phyloP scores from a whole-genome alignment of 2,888 invertebrate species.

The Drosophila meridiana region DNA sequence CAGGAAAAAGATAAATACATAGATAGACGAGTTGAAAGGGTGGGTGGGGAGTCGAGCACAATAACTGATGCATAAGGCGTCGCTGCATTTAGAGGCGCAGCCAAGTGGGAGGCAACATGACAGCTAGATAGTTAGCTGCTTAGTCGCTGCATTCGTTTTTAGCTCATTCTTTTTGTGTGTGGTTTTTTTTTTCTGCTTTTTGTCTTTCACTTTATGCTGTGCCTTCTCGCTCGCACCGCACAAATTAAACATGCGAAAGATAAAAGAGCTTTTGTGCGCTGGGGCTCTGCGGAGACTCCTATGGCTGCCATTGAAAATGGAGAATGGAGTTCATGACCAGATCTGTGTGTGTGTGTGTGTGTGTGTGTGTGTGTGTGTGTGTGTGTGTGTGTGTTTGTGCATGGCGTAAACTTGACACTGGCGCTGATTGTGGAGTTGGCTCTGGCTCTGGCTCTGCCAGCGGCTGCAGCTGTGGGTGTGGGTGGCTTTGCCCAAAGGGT shows the following conservation, averaged over 20 bases:
- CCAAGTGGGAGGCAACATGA: conserved; percentile 31
- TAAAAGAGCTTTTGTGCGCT: conserved; percentile 67
- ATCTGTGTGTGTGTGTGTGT: conserved; percentile 28
- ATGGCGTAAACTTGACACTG: conserved; percentile 82
- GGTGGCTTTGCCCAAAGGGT: conserved; percentile 59
- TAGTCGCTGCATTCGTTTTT: conserved; percentile 45
- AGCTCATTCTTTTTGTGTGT: too few species aligned
- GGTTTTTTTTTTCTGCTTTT: background rate
- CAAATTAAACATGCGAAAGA: conserved; percentile 68
- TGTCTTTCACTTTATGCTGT: conserved; percentile 1
- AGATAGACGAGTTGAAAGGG: conserved; percentile 7
- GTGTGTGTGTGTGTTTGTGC: conserved; percentile 26
- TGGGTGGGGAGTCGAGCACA: conserved; percentile 8
- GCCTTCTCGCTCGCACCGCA: conserved; percentile 26
- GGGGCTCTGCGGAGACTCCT: conserved; percentile 27
- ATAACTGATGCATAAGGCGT: conserved; percentile 72
- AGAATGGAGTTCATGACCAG: conserved; percentile 82
- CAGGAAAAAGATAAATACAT: conserved; percentile 46
- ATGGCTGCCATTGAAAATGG: conserved; percentile 78
- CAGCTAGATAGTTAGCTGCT: conserved; percentile 49
- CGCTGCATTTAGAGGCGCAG: conserved; percentile 20
- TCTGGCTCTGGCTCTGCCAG: conserved; percentile 1
- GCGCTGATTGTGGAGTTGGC: conserved; percentile 44
- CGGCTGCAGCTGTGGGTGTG: conserved; percentile 1
- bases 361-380: background rate